These are phyloP conservation scores for Squalus acanthias DNA, from an alignment of 2,797 vertebrate species.

Conservation along the genomic window DNA sequence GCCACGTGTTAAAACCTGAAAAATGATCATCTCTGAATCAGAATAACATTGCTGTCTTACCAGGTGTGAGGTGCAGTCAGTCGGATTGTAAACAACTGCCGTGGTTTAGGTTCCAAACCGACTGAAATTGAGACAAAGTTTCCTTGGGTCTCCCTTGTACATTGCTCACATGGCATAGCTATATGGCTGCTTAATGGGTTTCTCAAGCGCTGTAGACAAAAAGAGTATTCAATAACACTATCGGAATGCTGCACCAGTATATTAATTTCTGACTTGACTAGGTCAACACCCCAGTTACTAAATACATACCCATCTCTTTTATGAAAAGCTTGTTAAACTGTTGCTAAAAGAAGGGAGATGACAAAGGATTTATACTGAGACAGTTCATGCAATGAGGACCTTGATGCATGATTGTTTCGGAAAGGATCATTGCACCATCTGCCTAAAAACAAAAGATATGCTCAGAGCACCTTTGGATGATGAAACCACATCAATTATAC, in stretches of 20 bases:
- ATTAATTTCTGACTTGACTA: slow-evolving; percentile 16
- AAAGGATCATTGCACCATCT: background rate
- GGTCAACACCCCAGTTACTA: background rate
- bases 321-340: background rate
- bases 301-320: background rate
- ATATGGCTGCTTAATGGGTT: background rate
- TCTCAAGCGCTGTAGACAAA: too few species aligned
- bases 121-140: background rate
- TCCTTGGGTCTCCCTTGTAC: background rate
- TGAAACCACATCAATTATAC: background rate
- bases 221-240: slow-evolving; percentile 1
- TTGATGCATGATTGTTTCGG: background rate
- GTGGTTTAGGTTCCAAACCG: background rate
- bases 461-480: background rate
- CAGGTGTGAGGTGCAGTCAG: background rate
- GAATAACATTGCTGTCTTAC: background rate
- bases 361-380: background rate
- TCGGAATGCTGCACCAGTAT: background rate
- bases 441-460: background rate
- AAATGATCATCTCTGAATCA: background rate
- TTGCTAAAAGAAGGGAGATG: background rate
- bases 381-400: background rate
- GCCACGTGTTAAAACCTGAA: background rate
- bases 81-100: background rate
- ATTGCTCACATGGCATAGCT: background rate